Evolutionary conservation across 1,140 invertebrate genomes (phyloP).

Genomic region (Solenopsis invicta): DNA sequence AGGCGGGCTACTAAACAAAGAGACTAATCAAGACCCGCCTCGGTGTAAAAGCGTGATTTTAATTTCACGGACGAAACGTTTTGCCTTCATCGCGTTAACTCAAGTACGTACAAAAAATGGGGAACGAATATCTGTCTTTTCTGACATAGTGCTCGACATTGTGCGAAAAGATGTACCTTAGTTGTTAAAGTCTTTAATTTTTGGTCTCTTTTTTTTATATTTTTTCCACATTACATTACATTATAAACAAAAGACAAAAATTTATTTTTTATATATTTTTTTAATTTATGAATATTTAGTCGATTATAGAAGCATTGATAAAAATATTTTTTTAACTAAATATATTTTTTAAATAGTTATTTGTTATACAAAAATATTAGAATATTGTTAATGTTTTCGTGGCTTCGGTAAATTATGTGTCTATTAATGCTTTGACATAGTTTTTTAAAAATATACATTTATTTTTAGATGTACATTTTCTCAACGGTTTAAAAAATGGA

Average conservation of each 20-base stretch:
- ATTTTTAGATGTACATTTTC: neutral
- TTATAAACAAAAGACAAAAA: neutral
- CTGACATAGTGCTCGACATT: neutral
- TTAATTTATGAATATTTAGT: neutral
- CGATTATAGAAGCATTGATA: neutral
- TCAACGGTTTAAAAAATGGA: neutral
- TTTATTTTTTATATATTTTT: neutral
- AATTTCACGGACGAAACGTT: slow-evolving; percentile 67
- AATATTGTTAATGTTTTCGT: neutral
- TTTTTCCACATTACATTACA: neutral
- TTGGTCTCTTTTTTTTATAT: neutral
- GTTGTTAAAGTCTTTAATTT: neutral
- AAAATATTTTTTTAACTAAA: neutral
- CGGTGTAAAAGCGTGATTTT: slow-evolving; percentile 56
- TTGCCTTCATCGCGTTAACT: slow-evolving; percentile 50
- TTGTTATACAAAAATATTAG: neutral
- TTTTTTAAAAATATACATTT: neutral
- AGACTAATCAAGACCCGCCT: slow-evolving; percentile 67
- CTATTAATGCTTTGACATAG: neutral
- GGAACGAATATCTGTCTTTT: slow-evolving; percentile 3
- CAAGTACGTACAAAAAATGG: slow-evolving; percentile 31
- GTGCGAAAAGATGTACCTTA: neutral
- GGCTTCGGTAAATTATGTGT: neutral
- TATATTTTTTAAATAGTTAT: neutral
- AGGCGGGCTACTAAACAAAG: slow-evolving; percentile 68